A percentile compares a stretch with the other conserved stretches of the same genome.
Evolutionary conservation across 1,140 invertebrate genomes (phyloP).

Genomic region (Drepana arcuata): DNA sequence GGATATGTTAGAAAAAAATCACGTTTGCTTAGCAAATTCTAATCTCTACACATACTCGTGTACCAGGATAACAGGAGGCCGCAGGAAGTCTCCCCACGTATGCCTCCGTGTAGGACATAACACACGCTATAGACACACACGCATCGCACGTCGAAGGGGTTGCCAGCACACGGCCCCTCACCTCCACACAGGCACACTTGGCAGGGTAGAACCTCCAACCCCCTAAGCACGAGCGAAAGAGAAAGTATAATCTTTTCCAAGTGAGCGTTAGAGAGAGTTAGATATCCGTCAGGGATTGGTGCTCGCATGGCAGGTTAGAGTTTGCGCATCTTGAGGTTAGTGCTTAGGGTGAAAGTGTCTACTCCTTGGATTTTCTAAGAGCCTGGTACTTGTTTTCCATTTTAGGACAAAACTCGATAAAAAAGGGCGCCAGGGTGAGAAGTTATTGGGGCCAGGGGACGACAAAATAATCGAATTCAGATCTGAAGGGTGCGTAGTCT

Average conservation of each 20-base stretch:
- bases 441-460: too few species aligned
- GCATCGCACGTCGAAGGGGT: constrained; percentile 53
- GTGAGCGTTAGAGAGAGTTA: constrained; percentile 50
- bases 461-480: too few species aligned
- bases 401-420: constrained; percentile 71
- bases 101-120: constrained; percentile 47
- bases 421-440: constrained; percentile 52
- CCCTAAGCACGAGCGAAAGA: constrained; percentile 46
- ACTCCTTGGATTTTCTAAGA: constrained; percentile 36
- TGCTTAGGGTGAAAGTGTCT: constrained; percentile 46
- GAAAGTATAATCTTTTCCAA: constrained; percentile 17
- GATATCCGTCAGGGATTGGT: constrained; percentile 32
- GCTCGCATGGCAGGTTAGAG: constrained; percentile 53
- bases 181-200: constrained; percentile 34
- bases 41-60: constrained; percentile 68
- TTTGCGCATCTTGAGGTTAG: constrained; percentile 57
- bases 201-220: constrained; percentile 21
- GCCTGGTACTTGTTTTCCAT: constrained; percentile 69
- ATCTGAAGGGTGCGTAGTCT: too few species aligned
- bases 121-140: constrained; percentile 49
- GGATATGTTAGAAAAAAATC: constrained; percentile 56
- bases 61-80: constrained; percentile 47
- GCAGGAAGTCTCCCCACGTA: constrained; percentile 46
- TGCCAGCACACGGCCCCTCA: constrained; percentile 37
- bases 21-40: constrained; percentile 69